These are phyloP conservation scores for Fringilla coelebs DNA, from an alignment of 2,797 vertebrate species.

Conservation along the genomic window DNA sequence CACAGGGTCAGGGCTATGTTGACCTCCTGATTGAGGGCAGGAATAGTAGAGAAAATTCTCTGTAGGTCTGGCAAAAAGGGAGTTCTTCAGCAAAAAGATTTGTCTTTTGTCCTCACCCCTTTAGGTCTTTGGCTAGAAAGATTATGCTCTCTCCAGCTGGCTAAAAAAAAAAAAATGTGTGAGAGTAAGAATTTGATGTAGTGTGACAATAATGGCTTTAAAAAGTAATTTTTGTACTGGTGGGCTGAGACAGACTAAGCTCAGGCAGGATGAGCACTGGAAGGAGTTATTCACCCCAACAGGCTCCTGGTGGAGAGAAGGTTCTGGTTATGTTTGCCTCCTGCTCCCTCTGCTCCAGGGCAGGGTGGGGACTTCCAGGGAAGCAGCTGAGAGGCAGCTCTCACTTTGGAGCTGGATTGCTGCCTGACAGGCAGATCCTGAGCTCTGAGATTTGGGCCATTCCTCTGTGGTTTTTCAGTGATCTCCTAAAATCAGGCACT, in stretches of 20 bases:
- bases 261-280: background rate
- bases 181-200: background rate
- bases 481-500: background rate
- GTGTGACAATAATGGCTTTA: background rate
- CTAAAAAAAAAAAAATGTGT: background rate
- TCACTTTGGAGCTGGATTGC: background rate
- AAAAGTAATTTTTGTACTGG: background rate
- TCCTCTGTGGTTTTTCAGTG: background rate
- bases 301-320: fast-evolving
- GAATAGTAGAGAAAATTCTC: slow-evolving; percentile 19
- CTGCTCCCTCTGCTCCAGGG: background rate
- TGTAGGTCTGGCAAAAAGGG: background rate
- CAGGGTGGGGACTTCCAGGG: background rate
- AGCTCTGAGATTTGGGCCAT: background rate
- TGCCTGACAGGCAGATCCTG: background rate
- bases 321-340: background rate
- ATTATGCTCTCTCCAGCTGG: slow-evolving; percentile 25
- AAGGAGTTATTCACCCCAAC: background rate
- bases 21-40: slow-evolving; percentile 47
- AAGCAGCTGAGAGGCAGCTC: background rate
- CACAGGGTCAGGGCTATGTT: background rate
- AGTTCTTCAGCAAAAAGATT: slow-evolving; percentile 11
- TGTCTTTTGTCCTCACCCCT: slow-evolving; percentile 30
- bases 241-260: background rate
- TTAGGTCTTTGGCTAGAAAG: slow-evolving; percentile 7